Conservation (phyloP, 2,113 vertebrate species). For the Microcebus lehilahytsara region DNA sequence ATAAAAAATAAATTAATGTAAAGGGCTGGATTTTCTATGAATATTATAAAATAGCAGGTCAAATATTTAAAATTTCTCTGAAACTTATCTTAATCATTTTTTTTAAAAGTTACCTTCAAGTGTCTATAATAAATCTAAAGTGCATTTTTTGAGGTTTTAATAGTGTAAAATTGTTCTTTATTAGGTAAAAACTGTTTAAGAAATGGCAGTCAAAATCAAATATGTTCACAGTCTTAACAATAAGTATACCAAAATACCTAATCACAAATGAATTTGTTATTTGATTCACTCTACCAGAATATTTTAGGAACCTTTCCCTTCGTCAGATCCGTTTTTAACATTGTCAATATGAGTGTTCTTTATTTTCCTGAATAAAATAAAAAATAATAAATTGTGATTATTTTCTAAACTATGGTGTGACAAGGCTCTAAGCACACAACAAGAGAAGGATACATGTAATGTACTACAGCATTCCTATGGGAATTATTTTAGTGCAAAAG, state of each 20-base stretch:
- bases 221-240: not conserved
- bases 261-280: not conserved
- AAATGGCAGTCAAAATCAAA: not conserved
- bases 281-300: fast-evolving
- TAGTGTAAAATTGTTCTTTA: not conserved
- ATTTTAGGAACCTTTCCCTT: not conserved
- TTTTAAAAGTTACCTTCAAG: not conserved
- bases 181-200: not conserved
- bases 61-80: not conserved
- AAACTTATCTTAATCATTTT: not conserved
- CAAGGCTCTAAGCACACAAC: not conserved
- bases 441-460: not conserved
- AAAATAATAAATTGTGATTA: not conserved
- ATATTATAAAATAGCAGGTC: not conserved
- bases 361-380: not conserved
- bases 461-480: not conserved
- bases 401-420: not conserved
- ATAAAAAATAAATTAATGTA: not conserved
- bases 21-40: not conserved
- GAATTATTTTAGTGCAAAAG: not conserved
- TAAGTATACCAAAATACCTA: not conserved
- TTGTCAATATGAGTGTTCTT: not conserved
- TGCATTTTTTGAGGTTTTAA: not conserved
- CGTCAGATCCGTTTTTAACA: not conserved
- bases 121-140: not conserved